Evolutionary conservation across 2,797 vertebrate species (phyloP), one percentile per base, ranked within the genome.

Genomic region (Spea hammondii): DNA sequence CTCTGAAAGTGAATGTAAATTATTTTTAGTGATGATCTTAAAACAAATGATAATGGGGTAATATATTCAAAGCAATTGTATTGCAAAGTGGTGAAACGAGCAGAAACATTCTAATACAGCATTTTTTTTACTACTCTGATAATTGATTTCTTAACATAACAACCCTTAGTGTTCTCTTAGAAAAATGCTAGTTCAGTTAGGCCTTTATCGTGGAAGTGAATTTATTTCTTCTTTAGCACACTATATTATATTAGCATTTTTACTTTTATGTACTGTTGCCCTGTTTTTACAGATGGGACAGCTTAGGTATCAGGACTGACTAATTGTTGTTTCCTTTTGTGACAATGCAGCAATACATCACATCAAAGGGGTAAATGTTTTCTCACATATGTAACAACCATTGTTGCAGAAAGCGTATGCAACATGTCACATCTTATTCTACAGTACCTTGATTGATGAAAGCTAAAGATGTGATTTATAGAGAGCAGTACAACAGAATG

Each of bases 231-330:
- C 65, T 72, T 65, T n/a, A 46, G n/a, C 8, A 45, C n/a, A 4
- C 45, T 13, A 47, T 9, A 72, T 79, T 70, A 5, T 74, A 32
- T 32, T 79, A 54, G 48, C n/a, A 64, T 79, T 70, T 79, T 74
- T n/a, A 70, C 44, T 49, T 74, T 70, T 62, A 14, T n/a, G 9
- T 11, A 65, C 13, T 79, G 68, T 47, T 66, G 64, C 53, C 47
- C 54, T 76, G 64, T 76, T 80, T 76, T 65, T 8, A 80, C 79
- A 76, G 79, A 80, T 80, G 68, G 67, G 68, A 72, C 68, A 72
- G 51, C 62, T 80, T 80, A 76, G 74, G 68, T 66, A 76, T 65
- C 68, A 8, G 65, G 74, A 51, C 55, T 71, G 73, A 76, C 68
- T 80, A 67, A 76, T 80, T 72, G 62, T 62, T 32, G 60, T 66